These are phyloP conservation scores for Rhagoletis pomonella DNA, from an alignment of 1,140 invertebrate genomes.

Conservation along the genomic window DNA sequence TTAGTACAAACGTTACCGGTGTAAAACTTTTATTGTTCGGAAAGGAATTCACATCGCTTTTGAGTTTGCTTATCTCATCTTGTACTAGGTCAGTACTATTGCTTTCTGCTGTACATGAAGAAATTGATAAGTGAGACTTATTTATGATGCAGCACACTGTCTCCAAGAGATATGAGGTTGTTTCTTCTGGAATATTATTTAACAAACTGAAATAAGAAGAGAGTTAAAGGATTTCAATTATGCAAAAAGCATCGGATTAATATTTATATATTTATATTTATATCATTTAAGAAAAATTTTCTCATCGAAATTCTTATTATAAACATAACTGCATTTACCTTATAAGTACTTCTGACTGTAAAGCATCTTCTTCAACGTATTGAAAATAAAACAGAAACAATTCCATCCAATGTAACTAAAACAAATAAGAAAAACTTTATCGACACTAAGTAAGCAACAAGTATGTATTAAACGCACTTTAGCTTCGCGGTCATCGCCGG, in stretches of 20 bases:
- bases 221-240: not conserved
- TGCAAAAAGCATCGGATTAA: too few species aligned
- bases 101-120: not conserved
- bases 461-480: slow-evolving; percentile 50
- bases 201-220: slow-evolving; percentile 5
- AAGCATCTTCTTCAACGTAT: slow-evolving; percentile 61
- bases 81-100: slow-evolving; percentile 48
- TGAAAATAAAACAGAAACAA: slow-evolving; percentile 68
- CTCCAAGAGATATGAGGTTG: slow-evolving; percentile 37
- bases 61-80: slow-evolving; percentile 55
- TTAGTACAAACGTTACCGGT: slow-evolving; percentile 11
- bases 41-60: slow-evolving; percentile 57
- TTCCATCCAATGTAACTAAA: slow-evolving; percentile 70
- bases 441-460: slow-evolving; percentile 7
- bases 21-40: slow-evolving; percentile 25
- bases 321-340: slow-evolving; percentile 59
- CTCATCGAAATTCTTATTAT: not conserved
- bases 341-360: slow-evolving; percentile 63
- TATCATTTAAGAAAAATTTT: not conserved
- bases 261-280: not conserved
- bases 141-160: slow-evolving; percentile 50
- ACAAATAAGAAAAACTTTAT: slow-evolving; percentile 30
- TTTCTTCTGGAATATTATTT: slow-evolving; percentile 48
- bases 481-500: slow-evolving; percentile 34
- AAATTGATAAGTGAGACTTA: slow-evolving; percentile 26